Conservation (phyloP, 2,888 invertebrate genomes). For the Dexiosoma caninum region DNA sequence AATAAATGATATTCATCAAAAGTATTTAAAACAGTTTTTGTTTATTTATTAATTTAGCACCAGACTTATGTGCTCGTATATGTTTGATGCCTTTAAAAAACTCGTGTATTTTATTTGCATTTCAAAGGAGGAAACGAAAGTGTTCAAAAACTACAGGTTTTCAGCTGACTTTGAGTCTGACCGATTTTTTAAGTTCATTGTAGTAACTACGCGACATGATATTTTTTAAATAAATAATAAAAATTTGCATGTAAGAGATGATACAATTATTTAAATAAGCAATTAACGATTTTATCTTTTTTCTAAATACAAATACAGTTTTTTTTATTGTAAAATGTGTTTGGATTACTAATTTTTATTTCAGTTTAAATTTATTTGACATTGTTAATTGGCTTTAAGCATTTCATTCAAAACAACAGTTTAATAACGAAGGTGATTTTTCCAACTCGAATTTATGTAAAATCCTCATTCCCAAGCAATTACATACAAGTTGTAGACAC, state of each 20-base stretch:
- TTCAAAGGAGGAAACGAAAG: neutral
- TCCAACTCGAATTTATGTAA: too few relatives aligned
- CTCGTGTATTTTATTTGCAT: constrained; percentile 33
- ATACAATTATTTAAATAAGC: constrained; percentile 28
- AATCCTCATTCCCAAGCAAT: too few relatives aligned
- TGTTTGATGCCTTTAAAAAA: neutral
- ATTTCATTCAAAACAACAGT: too few relatives aligned
- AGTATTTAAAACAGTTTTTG: neutral
- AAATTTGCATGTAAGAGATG: constrained; percentile 8
- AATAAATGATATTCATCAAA: constrained; percentile 12
- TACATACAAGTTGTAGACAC: too few relatives aligned
- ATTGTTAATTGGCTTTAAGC: too few relatives aligned
- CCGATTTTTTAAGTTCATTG: constrained; percentile 14
- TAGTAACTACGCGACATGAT: neutral
- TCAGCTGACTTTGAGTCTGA: constrained; percentile 21
- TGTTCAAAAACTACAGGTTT: neutral
- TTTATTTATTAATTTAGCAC: constrained; percentile 14
- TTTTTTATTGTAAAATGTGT: constrained; percentile 9
- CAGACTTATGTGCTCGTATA: neutral
- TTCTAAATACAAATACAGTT: neutral
- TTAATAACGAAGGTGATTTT: too few relatives aligned
- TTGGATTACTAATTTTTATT: constrained; percentile 24
- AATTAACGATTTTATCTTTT: constrained; percentile 26
- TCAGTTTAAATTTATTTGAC: neutral
- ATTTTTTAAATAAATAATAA: neutral